Evolutionary conservation across 2,888 invertebrate genomes (phyloP).

Genomic region (Melipona beecheii): DNA sequence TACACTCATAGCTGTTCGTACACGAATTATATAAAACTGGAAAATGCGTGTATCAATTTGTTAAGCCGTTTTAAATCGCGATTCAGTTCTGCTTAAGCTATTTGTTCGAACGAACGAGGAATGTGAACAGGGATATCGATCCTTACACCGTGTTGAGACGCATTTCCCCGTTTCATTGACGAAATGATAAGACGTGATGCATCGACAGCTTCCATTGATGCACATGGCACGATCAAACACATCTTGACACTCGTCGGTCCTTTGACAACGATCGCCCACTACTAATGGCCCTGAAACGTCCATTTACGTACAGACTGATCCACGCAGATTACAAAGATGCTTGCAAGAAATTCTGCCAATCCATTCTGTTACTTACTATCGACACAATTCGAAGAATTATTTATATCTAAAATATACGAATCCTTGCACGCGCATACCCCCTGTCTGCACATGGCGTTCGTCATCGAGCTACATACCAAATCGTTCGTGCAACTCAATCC

Average conservation of each 20-base stretch:
- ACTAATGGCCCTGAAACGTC: slow-evolving; percentile 64
- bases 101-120: neutral
- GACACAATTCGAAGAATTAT: slow-evolving; percentile 76
- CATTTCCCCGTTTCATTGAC: slow-evolving; percentile 67
- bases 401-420: slow-evolving; percentile 68
- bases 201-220: slow-evolving; percentile 67
- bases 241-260: slow-evolving; percentile 73
- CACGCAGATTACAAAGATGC: neutral
- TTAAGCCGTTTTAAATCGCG: neutral
- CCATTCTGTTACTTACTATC: slow-evolving; percentile 61
- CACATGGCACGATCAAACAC: slow-evolving; percentile 66
- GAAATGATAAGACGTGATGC: slow-evolving; percentile 67
- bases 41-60: slow-evolving; percentile 5
- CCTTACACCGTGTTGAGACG: slow-evolving; percentile 63
- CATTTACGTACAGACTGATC: too few species aligned
- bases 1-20: slow-evolving; percentile 66
- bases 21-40: slow-evolving; percentile 69
- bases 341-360: neutral
- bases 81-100: neutral
- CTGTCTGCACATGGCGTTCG: slow-evolving; percentile 73
- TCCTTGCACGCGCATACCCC: slow-evolving; percentile 72
- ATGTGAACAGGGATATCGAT: neutral
- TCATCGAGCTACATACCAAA: slow-evolving; percentile 66
- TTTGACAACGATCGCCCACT: slow-evolving; percentile 71
- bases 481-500: slow-evolving; percentile 65